Conservation (phyloP, 2,888 invertebrate species). For the Hetaerina titia region DNA sequence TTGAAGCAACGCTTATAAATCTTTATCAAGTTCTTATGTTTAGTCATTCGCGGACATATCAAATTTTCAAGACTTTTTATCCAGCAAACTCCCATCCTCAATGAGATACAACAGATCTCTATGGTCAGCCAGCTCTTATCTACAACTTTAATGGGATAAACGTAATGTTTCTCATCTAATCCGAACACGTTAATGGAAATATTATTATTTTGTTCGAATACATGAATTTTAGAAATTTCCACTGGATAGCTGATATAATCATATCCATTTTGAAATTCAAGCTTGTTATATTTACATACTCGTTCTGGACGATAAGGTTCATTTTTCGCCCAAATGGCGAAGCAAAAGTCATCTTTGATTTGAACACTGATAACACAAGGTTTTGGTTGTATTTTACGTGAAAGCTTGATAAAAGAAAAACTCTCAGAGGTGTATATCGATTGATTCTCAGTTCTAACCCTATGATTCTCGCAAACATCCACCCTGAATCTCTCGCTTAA, state of each 20-base stretch:
- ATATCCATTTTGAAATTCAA: not conserved
- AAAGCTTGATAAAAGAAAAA: not conserved
- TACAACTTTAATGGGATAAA: not conserved
- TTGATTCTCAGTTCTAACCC: not conserved
- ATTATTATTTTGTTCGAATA: not conserved
- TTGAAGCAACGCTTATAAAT: conserved; percentile 69
- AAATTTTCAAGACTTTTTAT: conserved; percentile 71
- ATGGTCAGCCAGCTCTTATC: not conserved
- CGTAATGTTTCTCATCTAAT: not conserved
- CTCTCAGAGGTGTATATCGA: not conserved
- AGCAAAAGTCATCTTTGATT: not conserved
- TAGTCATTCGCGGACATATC: conserved; percentile 68
- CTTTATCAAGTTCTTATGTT: conserved; percentile 66
- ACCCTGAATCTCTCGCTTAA: not conserved
- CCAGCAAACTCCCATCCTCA: conserved; percentile 60
- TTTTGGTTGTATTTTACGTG: not conserved
- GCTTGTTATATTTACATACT: not conserved
- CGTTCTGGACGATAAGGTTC: too few relatives aligned
- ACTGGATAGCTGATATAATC: not conserved
- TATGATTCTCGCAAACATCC: not conserved
- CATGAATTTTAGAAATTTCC: not conserved
- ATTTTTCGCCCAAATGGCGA: not conserved
- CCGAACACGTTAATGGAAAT: not conserved
- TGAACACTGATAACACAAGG: not conserved
- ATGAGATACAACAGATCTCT: not conserved